phyloP scores from a whole-genome alignment of 2,888 invertebrate genomes.

The Campopleginae sp. region DNA sequence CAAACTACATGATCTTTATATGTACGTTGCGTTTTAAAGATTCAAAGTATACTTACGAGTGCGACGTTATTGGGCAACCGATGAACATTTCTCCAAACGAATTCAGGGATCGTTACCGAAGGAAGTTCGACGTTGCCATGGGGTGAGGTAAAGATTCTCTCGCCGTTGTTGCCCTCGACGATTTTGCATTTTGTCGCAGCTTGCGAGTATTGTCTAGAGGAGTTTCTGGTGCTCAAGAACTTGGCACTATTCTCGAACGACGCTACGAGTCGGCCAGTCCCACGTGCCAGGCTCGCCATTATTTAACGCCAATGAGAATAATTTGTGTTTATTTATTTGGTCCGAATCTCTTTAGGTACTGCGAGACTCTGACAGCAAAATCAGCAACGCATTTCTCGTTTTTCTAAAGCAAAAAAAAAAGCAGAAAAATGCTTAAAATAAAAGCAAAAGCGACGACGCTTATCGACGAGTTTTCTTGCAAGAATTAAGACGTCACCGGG shows the following conservation, averaged over 20 bases:
- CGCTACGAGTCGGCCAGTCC: slow-evolving; percentile 54
- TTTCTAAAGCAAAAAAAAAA: background rate
- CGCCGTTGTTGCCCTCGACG: slow-evolving; percentile 76
- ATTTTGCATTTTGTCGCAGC: slow-evolving; percentile 68
- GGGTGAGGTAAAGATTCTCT: slow-evolving; percentile 75
- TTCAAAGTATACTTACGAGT: slow-evolving; percentile 74
- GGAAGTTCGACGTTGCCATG: slow-evolving; percentile 69
- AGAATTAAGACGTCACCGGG: background rate
- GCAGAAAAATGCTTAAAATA: background rate
- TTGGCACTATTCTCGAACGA: slow-evolving; percentile 57
- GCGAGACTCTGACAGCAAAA: background rate
- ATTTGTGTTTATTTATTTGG: background rate
- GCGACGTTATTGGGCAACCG: slow-evolving; percentile 73
- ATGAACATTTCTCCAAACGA: slow-evolving; percentile 75
- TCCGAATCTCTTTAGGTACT: background rate
- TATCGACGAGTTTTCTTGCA: background rate
- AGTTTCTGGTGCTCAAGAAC: slow-evolving; percentile 40
- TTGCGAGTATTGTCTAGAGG: slow-evolving; percentile 68
- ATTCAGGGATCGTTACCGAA: slow-evolving; percentile 74
- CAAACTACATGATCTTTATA: background rate
- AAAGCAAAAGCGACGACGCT: background rate
- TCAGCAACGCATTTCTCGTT: background rate
- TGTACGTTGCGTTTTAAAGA: background rate
- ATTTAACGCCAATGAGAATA: background rate
- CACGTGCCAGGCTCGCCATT: slow-evolving; percentile 66